A percentile compares a stretch with the other conserved stretches of the same genome.
phyloP scores from a whole-genome alignment of 2,888 invertebrate genomes.

The Criorhina ranunculi region DNA sequence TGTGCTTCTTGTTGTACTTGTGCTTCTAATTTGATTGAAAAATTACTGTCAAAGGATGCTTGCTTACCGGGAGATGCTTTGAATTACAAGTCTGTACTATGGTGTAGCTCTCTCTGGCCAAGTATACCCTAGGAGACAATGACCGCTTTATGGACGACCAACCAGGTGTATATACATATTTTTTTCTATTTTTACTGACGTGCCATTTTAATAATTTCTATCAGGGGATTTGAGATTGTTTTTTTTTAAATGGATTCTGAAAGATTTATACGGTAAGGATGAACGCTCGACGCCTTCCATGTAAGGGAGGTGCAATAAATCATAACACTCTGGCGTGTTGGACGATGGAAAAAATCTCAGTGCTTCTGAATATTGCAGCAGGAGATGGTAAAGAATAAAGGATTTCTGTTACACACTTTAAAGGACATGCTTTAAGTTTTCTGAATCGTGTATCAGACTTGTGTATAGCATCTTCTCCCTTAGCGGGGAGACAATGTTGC shows the following conservation, averaged over 20 bases:
- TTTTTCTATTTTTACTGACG: slow-evolving; percentile 53
- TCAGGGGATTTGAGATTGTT: slow-evolving; percentile 64
- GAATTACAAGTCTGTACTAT: slow-evolving; percentile 2
- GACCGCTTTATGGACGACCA: slow-evolving; percentile 58
- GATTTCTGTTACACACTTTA: slow-evolving; percentile 12
- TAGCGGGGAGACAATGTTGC: too few relatives aligned
- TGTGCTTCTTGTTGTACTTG: slow-evolving; percentile 28
- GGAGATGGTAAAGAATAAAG: neutral
- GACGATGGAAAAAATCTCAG: slow-evolving; percentile 8
- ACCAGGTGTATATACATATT: slow-evolving; percentile 51
- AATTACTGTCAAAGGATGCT: slow-evolving; percentile 72
- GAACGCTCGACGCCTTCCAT: neutral
- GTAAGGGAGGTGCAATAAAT: slow-evolving; percentile 58
- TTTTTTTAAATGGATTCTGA: slow-evolving; percentile 57
- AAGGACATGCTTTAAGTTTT: neutral
- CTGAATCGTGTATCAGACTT: slow-evolving; percentile 30
- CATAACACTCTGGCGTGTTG: slow-evolving; percentile 55
- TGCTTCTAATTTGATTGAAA: slow-evolving; percentile 70
- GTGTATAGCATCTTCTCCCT: neutral
- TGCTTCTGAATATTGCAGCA: slow-evolving; percentile 21
- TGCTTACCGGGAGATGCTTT: slow-evolving; percentile 32
- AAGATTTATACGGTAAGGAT: slow-evolving; percentile 64
- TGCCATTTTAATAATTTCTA: slow-evolving; percentile 73
- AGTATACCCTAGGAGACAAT: slow-evolving; percentile 49
- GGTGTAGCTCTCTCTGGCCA: neutral